Evolutionary conservation across 2,113 vertebrate species (phyloP).

Genomic region (Rafetus swinhoei): DNA sequence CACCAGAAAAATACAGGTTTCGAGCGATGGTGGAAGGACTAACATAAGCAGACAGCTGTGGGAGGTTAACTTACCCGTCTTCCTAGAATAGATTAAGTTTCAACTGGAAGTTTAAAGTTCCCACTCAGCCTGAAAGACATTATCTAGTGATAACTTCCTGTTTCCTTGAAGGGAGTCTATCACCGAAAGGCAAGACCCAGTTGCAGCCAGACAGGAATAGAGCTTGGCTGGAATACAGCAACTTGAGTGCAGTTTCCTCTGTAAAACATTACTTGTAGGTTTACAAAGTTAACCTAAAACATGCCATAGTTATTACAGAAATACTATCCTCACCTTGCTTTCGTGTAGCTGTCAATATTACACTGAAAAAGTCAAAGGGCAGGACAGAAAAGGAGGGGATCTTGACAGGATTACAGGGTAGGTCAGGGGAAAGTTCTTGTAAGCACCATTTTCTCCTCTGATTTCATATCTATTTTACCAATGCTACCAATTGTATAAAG

Average conservation of each 20-base stretch:
- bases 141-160: neutral
- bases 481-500: neutral
- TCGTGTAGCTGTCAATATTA: neutral
- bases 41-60: neutral
- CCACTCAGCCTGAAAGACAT: neutral
- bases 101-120: neutral
- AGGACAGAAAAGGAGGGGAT: neutral
- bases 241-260: neutral
- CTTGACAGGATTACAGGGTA: neutral
- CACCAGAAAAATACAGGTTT: neutral
- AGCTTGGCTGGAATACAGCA: neutral
- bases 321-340: neutral
- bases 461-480: neutral
- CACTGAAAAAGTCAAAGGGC: neutral
- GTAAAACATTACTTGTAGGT: neutral
- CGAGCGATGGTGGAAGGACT: neutral
- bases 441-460: neutral
- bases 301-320: neutral
- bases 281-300: neutral
- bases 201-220: neutral
- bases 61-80: neutral
- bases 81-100: neutral
- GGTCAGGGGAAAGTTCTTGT: neutral
- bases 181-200: neutral
- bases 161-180: neutral